Evolutionary conservation across 1,140 invertebrate species (phyloP).

Genomic region (Ptiloglossa arizonensis): DNA sequence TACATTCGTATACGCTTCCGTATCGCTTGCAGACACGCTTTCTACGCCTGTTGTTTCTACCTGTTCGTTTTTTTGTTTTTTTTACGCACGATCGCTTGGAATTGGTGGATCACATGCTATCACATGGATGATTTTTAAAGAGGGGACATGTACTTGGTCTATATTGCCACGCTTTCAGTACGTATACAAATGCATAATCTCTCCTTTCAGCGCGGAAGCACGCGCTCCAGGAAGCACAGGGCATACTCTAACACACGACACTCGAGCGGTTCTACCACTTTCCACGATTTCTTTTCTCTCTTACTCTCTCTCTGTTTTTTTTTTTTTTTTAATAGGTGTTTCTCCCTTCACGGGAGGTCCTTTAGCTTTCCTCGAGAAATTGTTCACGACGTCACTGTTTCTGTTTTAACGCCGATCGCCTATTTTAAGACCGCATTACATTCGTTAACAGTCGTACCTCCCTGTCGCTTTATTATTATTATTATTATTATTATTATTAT

Average conservation of each 20-base stretch:
- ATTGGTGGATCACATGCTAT: neutral
- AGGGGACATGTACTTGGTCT: slow-evolving; percentile 1
- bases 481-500: neutral
- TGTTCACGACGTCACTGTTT: neutral
- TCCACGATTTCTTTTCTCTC: too few relatives aligned
- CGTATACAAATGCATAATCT: slow-evolving; percentile 16
- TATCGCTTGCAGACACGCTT: slow-evolving; percentile 4
- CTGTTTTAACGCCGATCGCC: neutral
- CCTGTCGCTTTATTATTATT: slow-evolving; percentile 6
- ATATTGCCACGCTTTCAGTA: slow-evolving; percentile 30
- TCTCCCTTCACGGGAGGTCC: neutral
- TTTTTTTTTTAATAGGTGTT: slow-evolving; percentile 21
- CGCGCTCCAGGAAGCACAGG: neutral
- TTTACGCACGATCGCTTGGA: slow-evolving; percentile 24
- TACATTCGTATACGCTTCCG: slow-evolving; percentile 59
- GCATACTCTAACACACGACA: neutral
- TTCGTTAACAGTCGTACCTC: slow-evolving; percentile 23
- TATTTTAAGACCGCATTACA: slow-evolving; percentile 12
- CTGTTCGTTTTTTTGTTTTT: too few relatives aligned
- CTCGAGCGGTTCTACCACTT: neutral
- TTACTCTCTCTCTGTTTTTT: neutral
- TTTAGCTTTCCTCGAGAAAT: neutral
- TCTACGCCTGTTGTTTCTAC: neutral
- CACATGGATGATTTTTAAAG: slow-evolving; percentile 3
- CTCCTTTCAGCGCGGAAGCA: slow-evolving; percentile 9